Conservation (phyloP, 2,888 invertebrate genomes). For the Drosophila prolongata region DNA sequence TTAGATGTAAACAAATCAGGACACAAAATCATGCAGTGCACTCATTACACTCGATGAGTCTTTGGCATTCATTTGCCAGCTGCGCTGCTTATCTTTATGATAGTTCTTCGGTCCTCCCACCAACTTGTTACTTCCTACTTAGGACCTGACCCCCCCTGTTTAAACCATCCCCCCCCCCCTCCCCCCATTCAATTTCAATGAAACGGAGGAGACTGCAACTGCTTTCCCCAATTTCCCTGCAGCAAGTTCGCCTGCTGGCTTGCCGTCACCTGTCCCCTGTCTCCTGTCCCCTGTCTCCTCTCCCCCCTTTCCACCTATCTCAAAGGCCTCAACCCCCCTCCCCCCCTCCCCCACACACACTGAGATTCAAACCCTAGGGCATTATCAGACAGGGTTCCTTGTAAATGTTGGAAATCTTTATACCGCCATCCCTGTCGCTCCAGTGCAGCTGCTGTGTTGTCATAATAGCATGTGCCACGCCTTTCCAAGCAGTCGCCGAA, state of each 20-base stretch:
- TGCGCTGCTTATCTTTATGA: conserved; percentile 22
- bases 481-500: conserved; percentile 37
- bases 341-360: too few relatives aligned
- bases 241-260: background rate
- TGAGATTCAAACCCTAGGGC: conserved; percentile 6
- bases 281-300: too few relatives aligned
- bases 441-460: conserved; percentile 47
- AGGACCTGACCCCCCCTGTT: background rate
- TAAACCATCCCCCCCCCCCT: background rate
- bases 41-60: conserved; percentile 40
- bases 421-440: conserved; percentile 15
- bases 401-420: conserved; percentile 1
- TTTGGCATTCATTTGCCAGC: conserved; percentile 27
- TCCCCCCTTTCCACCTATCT: background rate
- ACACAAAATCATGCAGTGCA: conserved; percentile 41
- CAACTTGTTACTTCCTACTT: conserved; percentile 14
- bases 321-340: too few relatives aligned
- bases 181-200: background rate
- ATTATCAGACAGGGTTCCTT: conserved; percentile 49
- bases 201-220: background rate
- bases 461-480: conserved; percentile 62
- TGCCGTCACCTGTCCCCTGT: background rate
- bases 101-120: background rate
- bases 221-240: conserved; percentile 5
- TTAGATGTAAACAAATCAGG: conserved; percentile 26